Conservation (phyloP, 2,888 invertebrate species). For the Chalcis sispes region DNA sequence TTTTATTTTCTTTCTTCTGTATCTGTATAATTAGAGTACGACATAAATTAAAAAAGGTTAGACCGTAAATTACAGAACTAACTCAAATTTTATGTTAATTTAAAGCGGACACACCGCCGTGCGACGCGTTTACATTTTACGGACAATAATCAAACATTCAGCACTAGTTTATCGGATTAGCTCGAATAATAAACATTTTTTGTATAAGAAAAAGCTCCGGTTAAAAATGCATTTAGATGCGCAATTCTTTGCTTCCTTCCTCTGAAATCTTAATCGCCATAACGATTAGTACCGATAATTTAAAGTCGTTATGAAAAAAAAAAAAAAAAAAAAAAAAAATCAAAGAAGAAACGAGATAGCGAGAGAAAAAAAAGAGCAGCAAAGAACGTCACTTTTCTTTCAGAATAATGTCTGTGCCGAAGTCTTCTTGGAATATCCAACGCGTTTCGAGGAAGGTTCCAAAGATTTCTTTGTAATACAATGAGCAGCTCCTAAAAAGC, state of each 20-base stretch:
- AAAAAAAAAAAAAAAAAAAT: neutral
- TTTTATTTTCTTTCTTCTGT: neutral
- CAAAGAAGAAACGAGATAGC: too few species aligned
- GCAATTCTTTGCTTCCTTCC: neutral
- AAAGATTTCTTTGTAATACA: slow-evolving; percentile 29
- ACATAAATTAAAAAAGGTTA: slow-evolving; percentile 12
- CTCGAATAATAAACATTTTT: neutral
- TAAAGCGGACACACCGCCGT: neutral
- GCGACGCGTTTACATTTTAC: neutral
- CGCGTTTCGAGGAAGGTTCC: slow-evolving; percentile 6
- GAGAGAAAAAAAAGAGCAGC: too few species aligned
- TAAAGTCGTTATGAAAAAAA: neutral
- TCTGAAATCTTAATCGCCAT: neutral
- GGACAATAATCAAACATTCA: too few species aligned
- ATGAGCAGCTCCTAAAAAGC: too few species aligned
- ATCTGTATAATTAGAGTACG: neutral
- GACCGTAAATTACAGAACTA: slow-evolving; percentile 7
- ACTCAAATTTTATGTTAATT: slow-evolving; percentile 26
- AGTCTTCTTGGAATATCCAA: slow-evolving; percentile 1
- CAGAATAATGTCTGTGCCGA: neutral
- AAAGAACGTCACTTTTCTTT: neutral
- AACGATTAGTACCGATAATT: neutral
- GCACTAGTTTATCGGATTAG: too few species aligned
- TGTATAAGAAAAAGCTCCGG: neutral
- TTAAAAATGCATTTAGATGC: neutral